Evolutionary conservation across 2,113 vertebrate genomes (phyloP).

Genomic region (Toxotes jaculatrix): DNA sequence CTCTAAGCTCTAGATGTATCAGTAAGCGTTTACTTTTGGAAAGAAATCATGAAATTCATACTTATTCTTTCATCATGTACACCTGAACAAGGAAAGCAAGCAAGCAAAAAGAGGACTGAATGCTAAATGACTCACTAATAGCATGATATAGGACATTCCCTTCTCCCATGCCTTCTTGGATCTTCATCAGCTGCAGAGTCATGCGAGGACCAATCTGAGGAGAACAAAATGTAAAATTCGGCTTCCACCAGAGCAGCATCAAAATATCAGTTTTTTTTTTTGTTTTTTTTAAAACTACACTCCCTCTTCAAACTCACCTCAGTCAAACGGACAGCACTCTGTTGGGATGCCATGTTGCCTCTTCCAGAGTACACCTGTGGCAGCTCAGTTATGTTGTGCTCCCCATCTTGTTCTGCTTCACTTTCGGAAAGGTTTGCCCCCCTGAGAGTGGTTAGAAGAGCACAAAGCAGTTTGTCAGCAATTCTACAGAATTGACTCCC

Average conservation of each 20-base stretch:
- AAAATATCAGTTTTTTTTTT: neutral
- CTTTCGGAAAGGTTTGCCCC: constrained; percentile 92
- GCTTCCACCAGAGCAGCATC: accelerated
- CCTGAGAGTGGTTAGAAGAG: constrained; percentile 70
- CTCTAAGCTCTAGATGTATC: constrained; percentile 41
- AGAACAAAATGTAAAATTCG: neutral
- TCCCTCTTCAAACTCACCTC: constrained; percentile 81
- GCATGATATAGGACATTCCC: constrained; percentile 91
- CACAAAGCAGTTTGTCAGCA: neutral
- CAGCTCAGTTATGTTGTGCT: constrained; percentile 91
- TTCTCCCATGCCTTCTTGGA: constrained; percentile 90
- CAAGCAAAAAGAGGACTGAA: neutral
- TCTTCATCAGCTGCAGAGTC: constrained; percentile 90
- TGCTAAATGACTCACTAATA: constrained; percentile 80
- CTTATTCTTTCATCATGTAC: constrained; percentile 62
- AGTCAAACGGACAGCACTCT: constrained; percentile 92
- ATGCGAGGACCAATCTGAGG: constrained; percentile 92
- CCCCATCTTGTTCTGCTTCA: constrained; percentile 91
- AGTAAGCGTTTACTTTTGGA: constrained; percentile 82
- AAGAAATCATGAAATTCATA: constrained; percentile 74
- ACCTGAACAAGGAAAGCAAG: neutral
- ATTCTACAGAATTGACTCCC: neutral
- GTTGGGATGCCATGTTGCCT: constrained; percentile 91
- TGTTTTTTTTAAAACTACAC: accelerated
- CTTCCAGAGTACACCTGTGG: constrained; percentile 90